Base-by-base conservation (phyloP, 2,888 invertebrate species). In the Trisateles emortualis region DNA sequence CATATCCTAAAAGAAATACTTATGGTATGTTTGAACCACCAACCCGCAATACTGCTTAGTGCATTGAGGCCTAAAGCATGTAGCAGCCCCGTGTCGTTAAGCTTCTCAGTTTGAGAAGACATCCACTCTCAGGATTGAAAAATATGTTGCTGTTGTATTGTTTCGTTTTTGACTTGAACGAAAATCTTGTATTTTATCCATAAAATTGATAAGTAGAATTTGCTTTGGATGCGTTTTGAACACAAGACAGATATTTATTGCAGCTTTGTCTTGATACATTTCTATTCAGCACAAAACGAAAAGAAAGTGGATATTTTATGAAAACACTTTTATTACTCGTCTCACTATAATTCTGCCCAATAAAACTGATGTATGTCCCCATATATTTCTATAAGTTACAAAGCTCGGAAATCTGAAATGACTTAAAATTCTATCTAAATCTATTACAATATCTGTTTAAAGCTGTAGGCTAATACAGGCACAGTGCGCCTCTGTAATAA, bases 311-410 rank as follows among this genome's bases (percentile, higher is more conserved):
- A 59, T 61, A 49, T 58, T 65, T 65, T 56, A 59, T 59, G 43
- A 50, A 65, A 9, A 30, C 44, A 35, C 46, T 65, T 65, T 69
- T 62, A 62, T 62, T 57, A 41, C 52, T 46, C 44, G 33, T 42
- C 38, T 41, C 44, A 62, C 54, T 54, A 26, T 52, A n/a, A n/a
- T n/a, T n/a, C n/a, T n/a, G n/a, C n/a, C 53, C 54, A 54, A 62
- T 68, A 62, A 66, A 66, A 56, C 26, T 56, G 52, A 57, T 64
- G 9, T 38, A 39, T 33, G 16, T 49, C 13, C 52, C 52, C 5
- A 38, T 38, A 45, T 38, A 17, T 45, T 4, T 39, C 19, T 38
- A 26, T 19, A n/a, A 17, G 36, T 46, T 46, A 16, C 4, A 13
- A 46, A 13, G 29, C 38, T 38, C 9, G 4, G 5, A 10, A 39